phyloP scores from a whole-genome alignment of 2,797 vertebrate genomes.

The Perdix hodgsoniae region DNA sequence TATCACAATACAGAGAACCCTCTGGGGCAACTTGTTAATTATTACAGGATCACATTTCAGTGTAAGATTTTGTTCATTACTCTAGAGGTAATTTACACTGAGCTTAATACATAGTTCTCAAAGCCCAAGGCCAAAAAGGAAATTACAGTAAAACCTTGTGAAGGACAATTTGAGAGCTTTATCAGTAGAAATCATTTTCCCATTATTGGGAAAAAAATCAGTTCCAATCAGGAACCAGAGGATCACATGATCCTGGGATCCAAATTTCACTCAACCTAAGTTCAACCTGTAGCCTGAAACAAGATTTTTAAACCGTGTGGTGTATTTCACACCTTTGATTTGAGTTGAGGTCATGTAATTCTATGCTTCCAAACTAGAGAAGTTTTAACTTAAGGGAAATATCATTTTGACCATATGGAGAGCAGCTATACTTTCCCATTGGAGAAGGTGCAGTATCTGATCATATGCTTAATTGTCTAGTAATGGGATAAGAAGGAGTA shows the following conservation, averaged over 20 bases:
- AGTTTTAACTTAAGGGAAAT: background rate
- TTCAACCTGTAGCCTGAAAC: background rate
- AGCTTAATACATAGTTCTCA: background rate
- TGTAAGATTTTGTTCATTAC: constrained; percentile 37
- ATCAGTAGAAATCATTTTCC: background rate
- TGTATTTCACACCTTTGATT: background rate
- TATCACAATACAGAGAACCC: constrained; percentile 9
- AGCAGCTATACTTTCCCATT: background rate
- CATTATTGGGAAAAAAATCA: background rate
- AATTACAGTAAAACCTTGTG: background rate
- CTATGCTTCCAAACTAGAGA: background rate
- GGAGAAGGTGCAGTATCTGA: background rate
- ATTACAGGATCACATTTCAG: constrained; percentile 29
- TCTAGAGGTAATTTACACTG: constrained; percentile 15
- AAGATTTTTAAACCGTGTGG: background rate
- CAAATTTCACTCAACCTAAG: background rate
- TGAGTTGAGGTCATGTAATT: background rate
- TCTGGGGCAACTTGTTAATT: constrained; percentile 45
- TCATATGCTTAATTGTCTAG: background rate
- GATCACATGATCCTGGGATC: background rate
- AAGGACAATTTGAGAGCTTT: background rate
- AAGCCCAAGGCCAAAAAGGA: constrained; percentile 23
- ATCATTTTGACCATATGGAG: background rate
- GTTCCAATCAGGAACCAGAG: background rate
- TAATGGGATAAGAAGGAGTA: background rate